Conservation (phyloP, 2,113 vertebrate genomes). For the Proterorhinus semilunaris region DNA sequence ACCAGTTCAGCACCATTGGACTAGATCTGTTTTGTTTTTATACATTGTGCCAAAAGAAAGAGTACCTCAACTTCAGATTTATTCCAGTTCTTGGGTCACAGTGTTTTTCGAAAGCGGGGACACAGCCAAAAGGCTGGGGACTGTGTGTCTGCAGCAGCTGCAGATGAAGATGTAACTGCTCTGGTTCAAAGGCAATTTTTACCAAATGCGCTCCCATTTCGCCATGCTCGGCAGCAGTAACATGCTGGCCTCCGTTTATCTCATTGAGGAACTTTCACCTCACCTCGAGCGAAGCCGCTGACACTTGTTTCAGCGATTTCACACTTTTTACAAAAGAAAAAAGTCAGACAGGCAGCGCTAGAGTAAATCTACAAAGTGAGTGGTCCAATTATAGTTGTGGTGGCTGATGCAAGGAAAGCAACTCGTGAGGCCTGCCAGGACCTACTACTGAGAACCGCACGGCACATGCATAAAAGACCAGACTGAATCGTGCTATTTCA, state of each 20-base stretch:
- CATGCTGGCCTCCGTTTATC: conserved; percentile 4
- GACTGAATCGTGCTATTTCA: neutral
- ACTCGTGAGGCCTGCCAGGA: conserved; percentile 5
- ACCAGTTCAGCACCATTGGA: no score
- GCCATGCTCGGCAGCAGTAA: neutral
- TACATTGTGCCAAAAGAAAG: neutral
- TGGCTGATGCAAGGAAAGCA: conserved; percentile 28
- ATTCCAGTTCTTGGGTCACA: neutral
- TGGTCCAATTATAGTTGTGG: conserved; percentile 18
- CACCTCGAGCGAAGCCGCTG: conserved; percentile 2
- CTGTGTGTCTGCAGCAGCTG: neutral
- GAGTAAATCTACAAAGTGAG: conserved; percentile 21
- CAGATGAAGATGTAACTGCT: conserved; percentile 5
- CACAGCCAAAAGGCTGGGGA: neutral
- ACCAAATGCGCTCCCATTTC: conserved; percentile 8
- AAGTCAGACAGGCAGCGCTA: conserved; percentile 4
- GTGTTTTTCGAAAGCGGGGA: neutral
- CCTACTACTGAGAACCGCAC: conserved; percentile 4
- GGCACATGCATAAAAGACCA: neutral
- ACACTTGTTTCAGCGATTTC: neutral
- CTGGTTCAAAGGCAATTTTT: conserved; percentile 11
- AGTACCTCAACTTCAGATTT: neutral
- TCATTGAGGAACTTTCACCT: conserved; percentile 8
- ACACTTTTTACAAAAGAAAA: conserved; percentile 6
- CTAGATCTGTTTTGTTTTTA: no score